Evolutionary conservation across 2,113 vertebrate genomes (phyloP).

Genomic region (Struthio camelus): DNA sequence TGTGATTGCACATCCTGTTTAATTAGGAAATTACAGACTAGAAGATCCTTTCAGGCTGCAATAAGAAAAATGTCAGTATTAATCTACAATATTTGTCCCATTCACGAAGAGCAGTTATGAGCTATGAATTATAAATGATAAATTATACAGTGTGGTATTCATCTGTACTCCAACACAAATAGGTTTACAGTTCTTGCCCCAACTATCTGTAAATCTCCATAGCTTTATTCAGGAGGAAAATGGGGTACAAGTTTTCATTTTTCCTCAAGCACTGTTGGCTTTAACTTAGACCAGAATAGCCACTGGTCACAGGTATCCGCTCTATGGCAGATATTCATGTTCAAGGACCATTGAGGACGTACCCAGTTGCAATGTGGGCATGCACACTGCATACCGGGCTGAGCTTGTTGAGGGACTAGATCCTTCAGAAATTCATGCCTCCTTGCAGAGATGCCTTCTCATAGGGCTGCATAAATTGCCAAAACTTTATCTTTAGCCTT

Average conservation of each 20-base stretch:
- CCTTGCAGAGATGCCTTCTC: neutral
- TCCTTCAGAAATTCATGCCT: neutral
- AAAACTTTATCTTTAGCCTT: neutral
- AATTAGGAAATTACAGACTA: slow-evolving; percentile 50
- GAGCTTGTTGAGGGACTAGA: neutral
- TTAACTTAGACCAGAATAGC: neutral
- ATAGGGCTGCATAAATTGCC: rapidly evolving
- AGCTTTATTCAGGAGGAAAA: neutral
- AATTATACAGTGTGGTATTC: slow-evolving; percentile 7
- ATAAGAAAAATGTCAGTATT: slow-evolving; percentile 38
- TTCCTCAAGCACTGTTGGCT: rapidly evolving
- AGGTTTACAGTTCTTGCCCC: neutral
- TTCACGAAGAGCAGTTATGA: slow-evolving; percentile 29
- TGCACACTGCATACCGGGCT: neutral
- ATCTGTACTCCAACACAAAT: neutral
- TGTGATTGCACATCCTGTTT: slow-evolving; percentile 48
- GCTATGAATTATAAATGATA: slow-evolving; percentile 50
- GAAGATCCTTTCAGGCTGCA: slow-evolving; percentile 40
- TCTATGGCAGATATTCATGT: neutral
- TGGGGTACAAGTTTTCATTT: neutral
- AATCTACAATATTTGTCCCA: slow-evolving; percentile 41
- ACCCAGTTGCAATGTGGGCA: neutral
- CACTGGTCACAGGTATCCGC: neutral
- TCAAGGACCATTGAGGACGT: neutral
- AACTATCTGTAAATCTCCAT: neutral